phyloP scores from a whole-genome alignment of 2,797 vertebrate species.

The Liparis tanakae region DNA sequence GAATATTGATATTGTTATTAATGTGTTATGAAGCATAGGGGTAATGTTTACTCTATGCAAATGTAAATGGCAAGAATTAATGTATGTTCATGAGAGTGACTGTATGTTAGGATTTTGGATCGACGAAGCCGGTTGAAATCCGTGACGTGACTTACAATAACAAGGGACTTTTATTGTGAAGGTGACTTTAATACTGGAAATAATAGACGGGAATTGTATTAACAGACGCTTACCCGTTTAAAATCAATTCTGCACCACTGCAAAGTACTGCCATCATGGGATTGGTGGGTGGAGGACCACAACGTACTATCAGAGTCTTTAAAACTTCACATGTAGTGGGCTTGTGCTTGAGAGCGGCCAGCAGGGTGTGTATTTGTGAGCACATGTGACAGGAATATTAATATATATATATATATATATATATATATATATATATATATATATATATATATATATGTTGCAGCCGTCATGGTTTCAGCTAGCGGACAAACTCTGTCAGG shows the following conservation, averaged over 20 bases:
- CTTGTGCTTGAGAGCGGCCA: not conserved
- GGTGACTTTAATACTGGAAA: too few relatives aligned
- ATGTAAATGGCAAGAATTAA: too few relatives aligned
- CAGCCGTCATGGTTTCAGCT: constrained; percentile 15
- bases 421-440: too few relatives aligned
- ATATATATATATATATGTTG: not conserved
- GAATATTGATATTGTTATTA: too few relatives aligned
- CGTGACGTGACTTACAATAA: too few relatives aligned
- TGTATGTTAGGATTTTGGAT: too few relatives aligned
- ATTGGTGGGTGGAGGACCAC: constrained; percentile 38
- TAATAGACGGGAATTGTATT: too few relatives aligned
- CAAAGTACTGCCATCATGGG: constrained; percentile 33
- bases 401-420: constrained; percentile 17
- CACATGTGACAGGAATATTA: constrained; percentile 29
- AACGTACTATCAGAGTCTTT: constrained; percentile 38
- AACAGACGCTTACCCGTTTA: constrained; percentile 26
- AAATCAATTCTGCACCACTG: constrained; percentile 56
- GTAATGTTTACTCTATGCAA: too few relatives aligned
- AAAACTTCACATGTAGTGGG: constrained; percentile 22
- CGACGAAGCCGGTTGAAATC: too few relatives aligned
- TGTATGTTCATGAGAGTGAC: too few relatives aligned
- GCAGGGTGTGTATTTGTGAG: constrained; percentile 5
- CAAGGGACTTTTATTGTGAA: too few relatives aligned
- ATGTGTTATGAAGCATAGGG: too few relatives aligned
- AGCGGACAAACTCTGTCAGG: not conserved